phyloP scores from a whole-genome alignment of 1,140 invertebrate genomes.

The Bombus fervidus region DNA sequence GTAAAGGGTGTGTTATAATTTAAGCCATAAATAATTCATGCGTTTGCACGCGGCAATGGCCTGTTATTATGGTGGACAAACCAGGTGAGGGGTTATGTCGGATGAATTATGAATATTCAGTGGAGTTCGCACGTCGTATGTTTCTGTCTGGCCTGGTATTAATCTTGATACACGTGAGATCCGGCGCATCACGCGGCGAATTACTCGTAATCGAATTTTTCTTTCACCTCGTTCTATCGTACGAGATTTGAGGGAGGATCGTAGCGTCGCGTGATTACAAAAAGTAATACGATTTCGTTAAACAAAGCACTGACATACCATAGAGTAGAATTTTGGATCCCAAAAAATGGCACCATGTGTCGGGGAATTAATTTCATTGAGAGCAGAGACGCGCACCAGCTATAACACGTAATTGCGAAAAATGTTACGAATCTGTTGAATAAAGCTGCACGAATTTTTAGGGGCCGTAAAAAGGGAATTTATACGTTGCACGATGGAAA shows the following conservation, averaged over 20 bases:
- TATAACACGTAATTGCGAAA: neutral
- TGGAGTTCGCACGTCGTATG: conserved; percentile 70
- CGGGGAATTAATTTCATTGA: neutral
- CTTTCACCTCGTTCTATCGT: neutral
- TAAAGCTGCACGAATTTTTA: neutral
- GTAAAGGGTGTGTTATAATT: conserved; percentile 65
- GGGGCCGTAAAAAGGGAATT: neutral
- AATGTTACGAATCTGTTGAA: neutral
- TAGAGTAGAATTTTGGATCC: no score
- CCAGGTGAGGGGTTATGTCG: conserved; percentile 53
- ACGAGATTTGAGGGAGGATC: neutral
- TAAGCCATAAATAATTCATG: conserved; percentile 77
- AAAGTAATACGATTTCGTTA: neutral
- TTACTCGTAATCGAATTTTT: neutral
- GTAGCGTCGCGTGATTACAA: neutral
- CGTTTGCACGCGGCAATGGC: conserved; percentile 56
- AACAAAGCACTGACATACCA: no score
- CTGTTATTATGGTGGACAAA: conserved; percentile 67
- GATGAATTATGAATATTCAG: conserved; percentile 78
- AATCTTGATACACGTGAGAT: conserved; percentile 7
- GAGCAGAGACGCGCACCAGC: neutral
- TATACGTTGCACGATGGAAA: neutral
- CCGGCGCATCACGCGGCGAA: no score
- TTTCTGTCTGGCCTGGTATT: conserved; percentile 53
- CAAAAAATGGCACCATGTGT: no score